Conservation (phyloP, 2,888 invertebrate genomes). For the Gastracanthus pulcherrimus region DNA sequence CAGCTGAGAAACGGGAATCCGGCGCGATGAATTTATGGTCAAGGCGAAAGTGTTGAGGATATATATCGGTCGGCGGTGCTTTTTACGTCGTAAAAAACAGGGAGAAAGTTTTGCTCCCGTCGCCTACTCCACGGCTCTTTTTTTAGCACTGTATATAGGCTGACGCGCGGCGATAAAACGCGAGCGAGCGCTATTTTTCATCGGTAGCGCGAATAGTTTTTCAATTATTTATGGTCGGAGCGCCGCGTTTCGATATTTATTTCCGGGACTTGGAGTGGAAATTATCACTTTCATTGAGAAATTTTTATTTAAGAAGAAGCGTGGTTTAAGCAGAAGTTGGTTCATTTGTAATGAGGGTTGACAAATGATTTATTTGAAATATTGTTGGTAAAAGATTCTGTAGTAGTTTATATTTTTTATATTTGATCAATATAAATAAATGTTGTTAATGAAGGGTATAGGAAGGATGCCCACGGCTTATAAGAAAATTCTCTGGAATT, state of each 20-base stretch:
- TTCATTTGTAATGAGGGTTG: no score
- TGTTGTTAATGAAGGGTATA: neutral
- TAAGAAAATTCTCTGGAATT: no score
- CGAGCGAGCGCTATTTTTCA: constrained; percentile 34
- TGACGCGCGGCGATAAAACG: neutral
- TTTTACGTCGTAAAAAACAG: constrained; percentile 10
- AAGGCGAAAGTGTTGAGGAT: constrained; percentile 3
- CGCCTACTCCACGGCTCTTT: neutral
- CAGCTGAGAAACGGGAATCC: neutral
- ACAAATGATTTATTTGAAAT: neutral
- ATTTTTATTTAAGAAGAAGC: no score
- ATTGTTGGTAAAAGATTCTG: no score
- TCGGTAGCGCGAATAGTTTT: constrained; percentile 32
- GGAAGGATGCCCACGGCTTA: neutral
- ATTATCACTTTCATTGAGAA: neutral
- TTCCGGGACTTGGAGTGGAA: neutral
- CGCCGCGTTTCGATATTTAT: constrained; percentile 25
- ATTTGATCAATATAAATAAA: neutral
- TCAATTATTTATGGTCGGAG: constrained; percentile 30
- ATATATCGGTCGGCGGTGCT: neutral
- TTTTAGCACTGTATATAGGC: neutral
- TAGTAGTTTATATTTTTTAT: neutral
- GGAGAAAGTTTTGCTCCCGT: constrained; percentile 8
- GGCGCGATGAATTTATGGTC: constrained; percentile 26
- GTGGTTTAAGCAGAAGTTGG: no score